Conservation (phyloP, 2,888 invertebrate genomes). For the Noctua fimbriata region DNA sequence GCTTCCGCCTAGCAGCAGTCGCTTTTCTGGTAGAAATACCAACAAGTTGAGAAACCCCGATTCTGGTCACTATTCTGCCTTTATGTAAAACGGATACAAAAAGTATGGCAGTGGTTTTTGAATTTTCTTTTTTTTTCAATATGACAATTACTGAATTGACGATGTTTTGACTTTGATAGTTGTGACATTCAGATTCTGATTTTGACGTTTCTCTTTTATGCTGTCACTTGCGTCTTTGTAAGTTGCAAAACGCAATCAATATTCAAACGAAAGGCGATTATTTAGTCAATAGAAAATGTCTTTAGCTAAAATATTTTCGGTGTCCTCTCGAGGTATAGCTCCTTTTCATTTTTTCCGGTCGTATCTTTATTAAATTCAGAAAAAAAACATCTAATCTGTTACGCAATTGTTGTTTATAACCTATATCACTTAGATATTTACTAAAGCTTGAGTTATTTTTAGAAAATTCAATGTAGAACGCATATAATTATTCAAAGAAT, state of each 20-base stretch:
- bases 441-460: slow-evolving; percentile 62
- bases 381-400: slow-evolving; percentile 67
- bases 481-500: background rate
- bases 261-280: slow-evolving; percentile 48
- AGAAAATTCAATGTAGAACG: slow-evolving; percentile 18
- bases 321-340: slow-evolving; percentile 84
- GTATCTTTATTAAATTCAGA: background rate
- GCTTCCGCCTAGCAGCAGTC: background rate
- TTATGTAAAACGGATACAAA: background rate
- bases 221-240: slow-evolving; percentile 52
- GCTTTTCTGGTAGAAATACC: background rate
- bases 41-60: background rate
- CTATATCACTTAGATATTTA: slow-evolving; percentile 73
- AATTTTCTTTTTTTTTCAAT: background rate
- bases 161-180: slow-evolving; percentile 1
- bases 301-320: slow-evolving; percentile 89
- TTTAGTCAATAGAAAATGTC: slow-evolving; percentile 79
- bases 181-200: slow-evolving; percentile 25
- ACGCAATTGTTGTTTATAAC: slow-evolving; percentile 87
- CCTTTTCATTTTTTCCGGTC: background rate
- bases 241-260: slow-evolving; percentile 54
- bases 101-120: background rate
- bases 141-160: background rate
- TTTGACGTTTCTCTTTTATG: slow-evolving; percentile 43
- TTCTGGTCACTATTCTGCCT: background rate